phyloP scores from a whole-genome alignment of 1,140 invertebrate species.

The Formica selysi region DNA sequence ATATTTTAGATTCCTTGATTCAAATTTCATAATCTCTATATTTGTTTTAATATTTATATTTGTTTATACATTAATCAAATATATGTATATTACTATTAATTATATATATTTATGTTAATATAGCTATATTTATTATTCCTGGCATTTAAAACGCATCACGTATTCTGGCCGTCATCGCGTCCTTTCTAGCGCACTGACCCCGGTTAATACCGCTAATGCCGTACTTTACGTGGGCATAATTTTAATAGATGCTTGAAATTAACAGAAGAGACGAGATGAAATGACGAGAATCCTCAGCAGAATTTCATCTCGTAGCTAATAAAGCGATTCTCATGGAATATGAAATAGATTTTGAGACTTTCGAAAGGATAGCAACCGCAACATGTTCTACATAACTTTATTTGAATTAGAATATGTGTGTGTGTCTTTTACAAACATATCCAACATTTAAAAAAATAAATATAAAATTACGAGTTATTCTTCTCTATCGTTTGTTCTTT shows the following conservation, averaged over 20 bases:
- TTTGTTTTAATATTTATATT: neutral
- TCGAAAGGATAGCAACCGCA: neutral
- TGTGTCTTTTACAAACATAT: neutral
- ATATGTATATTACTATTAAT: neutral
- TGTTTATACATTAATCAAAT: neutral
- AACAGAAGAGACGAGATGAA: constrained; percentile 9
- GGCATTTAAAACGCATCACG: neutral
- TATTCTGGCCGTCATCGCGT: neutral
- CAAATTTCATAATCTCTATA: neutral
- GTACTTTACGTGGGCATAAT: constrained; percentile 19
- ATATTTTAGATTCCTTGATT: neutral
- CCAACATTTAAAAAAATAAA: neutral
- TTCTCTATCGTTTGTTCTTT: neutral
- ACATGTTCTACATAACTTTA: neutral
- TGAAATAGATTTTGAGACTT: constrained; percentile 20
- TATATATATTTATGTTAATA: too few relatives aligned
- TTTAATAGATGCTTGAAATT: constrained; percentile 49
- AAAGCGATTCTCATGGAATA: constrained; percentile 26
- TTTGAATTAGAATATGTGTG: neutral
- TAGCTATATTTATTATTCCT: neutral
- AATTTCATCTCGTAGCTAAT: constrained; percentile 43
- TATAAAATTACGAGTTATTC: neutral
- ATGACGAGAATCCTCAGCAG: constrained; percentile 24
- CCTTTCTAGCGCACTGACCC: constrained; percentile 11
- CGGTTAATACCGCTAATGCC: constrained; percentile 19